Conservation (phyloP, 30 jellyfish, hydroid and myxozoan genomes). For the Aurelia sp. region DNA sequence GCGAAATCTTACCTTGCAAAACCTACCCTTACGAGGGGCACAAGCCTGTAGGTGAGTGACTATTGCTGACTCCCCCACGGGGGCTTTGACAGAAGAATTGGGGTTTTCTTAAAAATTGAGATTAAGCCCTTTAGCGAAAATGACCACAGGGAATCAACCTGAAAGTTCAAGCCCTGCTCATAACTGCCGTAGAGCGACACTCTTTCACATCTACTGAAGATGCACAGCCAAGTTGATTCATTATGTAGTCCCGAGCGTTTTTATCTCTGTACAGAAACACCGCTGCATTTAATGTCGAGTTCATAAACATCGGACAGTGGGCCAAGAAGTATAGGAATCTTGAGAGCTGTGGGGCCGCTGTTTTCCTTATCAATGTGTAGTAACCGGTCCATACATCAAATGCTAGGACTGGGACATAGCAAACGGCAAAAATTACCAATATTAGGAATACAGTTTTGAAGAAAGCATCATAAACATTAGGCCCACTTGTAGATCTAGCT, state of each 20-base stretch:
- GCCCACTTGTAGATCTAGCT: background rate
- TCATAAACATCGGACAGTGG: conserved; percentile 2
- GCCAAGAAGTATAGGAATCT: conserved; percentile 35
- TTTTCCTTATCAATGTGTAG: conserved; percentile 19
- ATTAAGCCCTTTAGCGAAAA: too few species aligned
- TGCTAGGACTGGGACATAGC: conserved; percentile 1
- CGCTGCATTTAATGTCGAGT: conserved; percentile 40
- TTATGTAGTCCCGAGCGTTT: background rate
- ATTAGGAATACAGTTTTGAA: conserved; percentile 7
- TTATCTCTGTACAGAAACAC: conserved; percentile 15
- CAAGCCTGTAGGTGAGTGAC: too few species aligned
- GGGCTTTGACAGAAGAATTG: too few species aligned
- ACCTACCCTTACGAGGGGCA: too few species aligned
- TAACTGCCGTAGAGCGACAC: too few species aligned
- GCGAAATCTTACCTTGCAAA: too few species aligned
- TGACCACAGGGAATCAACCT: too few species aligned
- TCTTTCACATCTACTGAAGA: too few species aligned
- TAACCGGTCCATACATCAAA: conserved; percentile 54
- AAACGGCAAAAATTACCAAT: background rate
- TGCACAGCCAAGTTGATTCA: background rate
- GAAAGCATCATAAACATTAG: background rate
- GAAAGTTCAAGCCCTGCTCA: too few species aligned
- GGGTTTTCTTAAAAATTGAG: too few species aligned
- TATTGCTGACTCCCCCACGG: too few species aligned
- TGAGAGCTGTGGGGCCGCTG: conserved; percentile 33